phyloP scores from a whole-genome alignment of 2,113 vertebrate genomes.

The Sylvilagus bachmani region DNA sequence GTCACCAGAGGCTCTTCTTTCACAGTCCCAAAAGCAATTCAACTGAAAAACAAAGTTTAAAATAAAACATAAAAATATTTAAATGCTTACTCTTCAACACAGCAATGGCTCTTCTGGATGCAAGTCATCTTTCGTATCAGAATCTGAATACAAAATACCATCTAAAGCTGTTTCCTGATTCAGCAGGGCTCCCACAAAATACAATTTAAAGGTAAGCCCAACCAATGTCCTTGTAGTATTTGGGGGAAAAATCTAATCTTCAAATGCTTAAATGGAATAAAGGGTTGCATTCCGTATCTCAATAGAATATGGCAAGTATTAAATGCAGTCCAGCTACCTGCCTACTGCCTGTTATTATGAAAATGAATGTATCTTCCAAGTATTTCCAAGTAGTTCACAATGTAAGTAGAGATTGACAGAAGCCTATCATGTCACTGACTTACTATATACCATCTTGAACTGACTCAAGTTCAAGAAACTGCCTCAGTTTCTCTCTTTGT shows the following conservation, averaged over 20 bases:
- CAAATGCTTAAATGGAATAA: conserved; percentile 10
- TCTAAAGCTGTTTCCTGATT: conserved; percentile 36
- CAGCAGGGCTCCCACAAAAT: background rate
- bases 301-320: background rate
- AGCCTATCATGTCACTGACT: background rate
- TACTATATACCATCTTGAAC: background rate
- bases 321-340: conserved; percentile 28
- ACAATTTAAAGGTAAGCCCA: conserved; percentile 31
- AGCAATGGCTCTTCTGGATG: background rate
- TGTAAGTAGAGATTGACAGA: too few relatives aligned
- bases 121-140: background rate
- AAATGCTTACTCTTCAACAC: background rate
- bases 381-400: conserved; percentile 57
- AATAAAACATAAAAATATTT: conserved; percentile 23
- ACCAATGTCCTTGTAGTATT: background rate
- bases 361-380: background rate
- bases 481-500: background rate
- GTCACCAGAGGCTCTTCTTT: conserved; percentile 33
- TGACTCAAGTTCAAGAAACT: background rate
- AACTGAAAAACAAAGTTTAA: conserved; percentile 9
- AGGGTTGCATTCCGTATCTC: background rate
- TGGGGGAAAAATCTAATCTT: background rate
- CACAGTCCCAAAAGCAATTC: background rate
- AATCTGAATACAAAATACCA: conserved; percentile 35
- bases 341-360: background rate